Evolutionary conservation across 2,113 vertebrate species (phyloP), one percentile per base, ranked within the genome.

Genomic region (Thymallus thymallus): DNA sequence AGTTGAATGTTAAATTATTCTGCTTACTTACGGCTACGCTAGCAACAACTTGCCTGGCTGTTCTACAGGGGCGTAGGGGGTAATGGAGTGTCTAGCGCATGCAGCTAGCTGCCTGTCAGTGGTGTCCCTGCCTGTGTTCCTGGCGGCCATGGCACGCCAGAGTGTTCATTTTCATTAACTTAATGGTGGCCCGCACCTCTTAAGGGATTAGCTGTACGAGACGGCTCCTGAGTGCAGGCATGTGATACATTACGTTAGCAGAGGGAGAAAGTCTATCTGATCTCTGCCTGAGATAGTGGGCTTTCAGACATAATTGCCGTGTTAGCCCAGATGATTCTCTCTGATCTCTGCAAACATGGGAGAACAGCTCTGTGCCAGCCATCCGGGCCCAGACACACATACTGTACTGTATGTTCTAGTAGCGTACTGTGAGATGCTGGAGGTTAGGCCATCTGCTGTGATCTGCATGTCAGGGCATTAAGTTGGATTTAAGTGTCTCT

Each of bases 81-180:
- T 18, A 18, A 51, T 51, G 16, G 12, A 51, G 46, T 14, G 46
- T 13, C 46, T 16, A 16, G 10, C 35, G 7, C 7, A 2, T 41
- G 7, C 35, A 41, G 35, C 35, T 41, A 41, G 35, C 35, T 41
- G 35, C 35, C 7, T 10, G 35, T 10, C 7, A 7, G 35, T 9
- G 35, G 35, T 41, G 35, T 41, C 35, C 35, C 35, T 41, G 71
- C 24, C 61, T 63, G 24, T 7, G n/a, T 10, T 22, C 76, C 82
- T 87, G 66, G 69, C 69, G 84, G 91, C 93, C 80, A 41, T 41
- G 35, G 10, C 35, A 83, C 86, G 7, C 35, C 35, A 88, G 82
- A 83, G 72, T 86, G 88, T 89, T 94, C 84, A 91, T 94, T 94
- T 96, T 92, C 88, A 93, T 94, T 91, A 93, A 90, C 74, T 91